Conservation (phyloP, 1,140 invertebrate species). For the Cyphomyrmex costatus region DNA sequence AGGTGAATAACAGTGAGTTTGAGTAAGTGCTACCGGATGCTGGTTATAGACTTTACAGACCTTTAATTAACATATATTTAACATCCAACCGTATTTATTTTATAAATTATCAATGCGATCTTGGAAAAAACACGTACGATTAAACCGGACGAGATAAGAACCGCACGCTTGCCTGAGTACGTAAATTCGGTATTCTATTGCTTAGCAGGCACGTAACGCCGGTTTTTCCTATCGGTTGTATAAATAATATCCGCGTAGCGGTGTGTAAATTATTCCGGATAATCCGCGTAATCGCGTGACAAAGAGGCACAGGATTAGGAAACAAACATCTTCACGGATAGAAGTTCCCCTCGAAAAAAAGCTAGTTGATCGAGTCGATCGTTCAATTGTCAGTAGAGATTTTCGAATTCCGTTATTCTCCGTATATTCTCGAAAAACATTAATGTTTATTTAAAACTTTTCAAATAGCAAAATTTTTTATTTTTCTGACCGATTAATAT, state of each 20-base stretch:
- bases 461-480: not conserved
- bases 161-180: not conserved
- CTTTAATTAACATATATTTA: constrained; percentile 24
- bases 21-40: not conserved
- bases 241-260: constrained; percentile 11
- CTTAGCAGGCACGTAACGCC: not conserved
- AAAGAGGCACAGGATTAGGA: constrained; percentile 6
- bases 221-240: not conserved
- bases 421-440: not conserved
- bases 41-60: not conserved
- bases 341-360: not conserved
- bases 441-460: not conserved
- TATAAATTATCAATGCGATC: not conserved
- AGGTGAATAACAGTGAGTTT: not conserved
- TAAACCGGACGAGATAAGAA: constrained; percentile 28
- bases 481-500: not conserved
- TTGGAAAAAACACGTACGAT: not conserved
- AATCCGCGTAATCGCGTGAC: not conserved
- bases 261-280: constrained; percentile 19
- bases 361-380: not conserved
- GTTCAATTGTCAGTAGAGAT: not conserved
- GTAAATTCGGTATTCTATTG: constrained; percentile 33
- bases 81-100: not conserved
- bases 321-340: not conserved
- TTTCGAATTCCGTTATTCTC: not conserved